Evolutionary conservation across 1,140 invertebrate species (phyloP).

Genomic region (Drosophila insularis): DNA sequence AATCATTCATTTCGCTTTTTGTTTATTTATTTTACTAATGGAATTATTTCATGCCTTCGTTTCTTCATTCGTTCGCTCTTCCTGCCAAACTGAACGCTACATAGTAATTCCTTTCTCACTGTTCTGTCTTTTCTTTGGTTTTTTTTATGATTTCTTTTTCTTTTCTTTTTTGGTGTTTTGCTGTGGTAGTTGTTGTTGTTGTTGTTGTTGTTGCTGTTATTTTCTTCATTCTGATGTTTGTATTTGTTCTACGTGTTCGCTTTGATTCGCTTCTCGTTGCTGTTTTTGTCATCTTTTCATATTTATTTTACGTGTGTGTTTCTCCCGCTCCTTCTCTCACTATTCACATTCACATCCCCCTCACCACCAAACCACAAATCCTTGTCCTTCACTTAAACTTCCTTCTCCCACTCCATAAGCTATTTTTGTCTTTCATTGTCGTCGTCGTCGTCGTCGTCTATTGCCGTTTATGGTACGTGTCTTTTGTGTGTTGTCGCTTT

Average conservation of each 20-base stretch:
- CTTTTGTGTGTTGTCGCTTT: conserved; percentile 37
- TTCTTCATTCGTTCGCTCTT: not conserved
- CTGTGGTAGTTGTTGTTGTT: not conserved
- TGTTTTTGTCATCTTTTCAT: conserved; percentile 43
- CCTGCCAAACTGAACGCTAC: not conserved
- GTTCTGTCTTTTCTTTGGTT: not conserved
- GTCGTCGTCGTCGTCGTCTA: conserved; percentile 1
- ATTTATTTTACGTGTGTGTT: conserved; percentile 44
- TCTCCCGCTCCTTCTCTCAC: conserved; percentile 1
- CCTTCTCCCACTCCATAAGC: conserved; percentile 1
- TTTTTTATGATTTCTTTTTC: not conserved
- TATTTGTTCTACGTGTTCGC: conserved; percentile 46
- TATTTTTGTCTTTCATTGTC: conserved; percentile 6
- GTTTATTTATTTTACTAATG: conserved; percentile 78
- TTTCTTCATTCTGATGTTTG: conserved; percentile 18
- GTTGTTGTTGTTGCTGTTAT: not conserved
- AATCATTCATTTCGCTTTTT: conserved; percentile 73
- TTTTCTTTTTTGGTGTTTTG: not conserved
- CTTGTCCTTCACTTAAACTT: not conserved
- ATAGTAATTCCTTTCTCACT: conserved; percentile 9
- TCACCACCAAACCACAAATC: not conserved
- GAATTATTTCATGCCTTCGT: conserved; percentile 62
- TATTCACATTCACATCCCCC: not conserved
- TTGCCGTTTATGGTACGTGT: conserved; percentile 41
- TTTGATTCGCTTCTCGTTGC: conserved; percentile 35